A percentile compares a stretch with the other conserved stretches of the same genome.
Conservation (phyloP, 2,888 invertebrate species). For the Bembecia ichneumoniformis region DNA sequence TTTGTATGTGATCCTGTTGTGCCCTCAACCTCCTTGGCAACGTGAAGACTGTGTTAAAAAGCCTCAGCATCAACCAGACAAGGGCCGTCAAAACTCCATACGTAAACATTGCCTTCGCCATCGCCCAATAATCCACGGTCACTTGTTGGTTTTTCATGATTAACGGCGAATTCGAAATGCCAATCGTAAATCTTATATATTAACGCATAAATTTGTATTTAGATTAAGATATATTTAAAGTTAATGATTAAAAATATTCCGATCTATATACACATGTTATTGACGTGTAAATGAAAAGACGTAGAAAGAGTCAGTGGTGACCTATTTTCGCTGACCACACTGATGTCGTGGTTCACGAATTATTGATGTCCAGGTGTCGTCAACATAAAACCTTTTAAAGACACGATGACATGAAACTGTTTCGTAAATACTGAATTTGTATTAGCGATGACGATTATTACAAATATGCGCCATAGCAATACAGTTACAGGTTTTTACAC, state of each 20-base stretch:
- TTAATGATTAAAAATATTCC: background rate
- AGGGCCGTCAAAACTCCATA: constrained; percentile 75
- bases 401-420: too few relatives aligned
- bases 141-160: constrained; percentile 78
- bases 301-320: constrained; percentile 33
- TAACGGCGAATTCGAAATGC: background rate
- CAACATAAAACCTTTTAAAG: constrained; percentile 16
- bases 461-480: too few relatives aligned
- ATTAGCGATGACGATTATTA: too few relatives aligned
- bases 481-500: too few relatives aligned
- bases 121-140: constrained; percentile 76
- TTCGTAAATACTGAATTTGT: too few relatives aligned
- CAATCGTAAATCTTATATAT: background rate
- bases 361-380: constrained; percentile 47
- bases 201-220: too few relatives aligned
- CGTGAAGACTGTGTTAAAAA: constrained; percentile 77
- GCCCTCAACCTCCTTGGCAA: constrained; percentile 73
- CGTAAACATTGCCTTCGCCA: constrained; percentile 74
- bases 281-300: constrained; percentile 11
- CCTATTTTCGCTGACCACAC: constrained; percentile 47
- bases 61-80: constrained; percentile 76
- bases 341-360: constrained; percentile 37
- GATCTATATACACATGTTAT: background rate
- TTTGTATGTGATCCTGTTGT: constrained; percentile 65
- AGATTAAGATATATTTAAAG: too few relatives aligned